Conservation (phyloP, 2,888 invertebrate genomes). For the Apodemia zela region DNA sequence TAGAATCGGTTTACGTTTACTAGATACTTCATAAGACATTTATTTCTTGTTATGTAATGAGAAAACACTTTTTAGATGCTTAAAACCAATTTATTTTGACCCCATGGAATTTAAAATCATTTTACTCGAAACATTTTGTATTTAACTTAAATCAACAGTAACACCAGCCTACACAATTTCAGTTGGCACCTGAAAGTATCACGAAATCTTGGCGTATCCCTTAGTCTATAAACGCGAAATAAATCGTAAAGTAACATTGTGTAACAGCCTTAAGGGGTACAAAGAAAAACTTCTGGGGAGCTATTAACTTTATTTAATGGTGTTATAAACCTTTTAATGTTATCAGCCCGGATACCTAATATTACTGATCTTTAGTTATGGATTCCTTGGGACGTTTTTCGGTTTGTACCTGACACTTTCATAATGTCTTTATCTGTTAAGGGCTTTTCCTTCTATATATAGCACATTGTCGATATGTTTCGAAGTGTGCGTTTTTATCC, state of each 20-base stretch:
- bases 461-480: no score
- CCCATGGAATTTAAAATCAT: no score
- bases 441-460: background rate
- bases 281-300: conserved; percentile 70
- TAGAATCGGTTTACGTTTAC: no score
- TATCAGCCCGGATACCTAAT: conserved; percentile 59
- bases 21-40: no score
- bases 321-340: conserved; percentile 75
- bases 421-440: background rate
- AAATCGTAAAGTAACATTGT: conserved; percentile 67
- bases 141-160: conserved; percentile 43
- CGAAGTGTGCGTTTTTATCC: no score
- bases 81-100: no score
- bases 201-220: conserved; percentile 53
- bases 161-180: conserved; percentile 49
- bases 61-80: no score
- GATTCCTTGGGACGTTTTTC: conserved; percentile 7
- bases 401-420: conserved; percentile 12
- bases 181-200: conserved; percentile 66
- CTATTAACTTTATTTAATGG: conserved; percentile 78
- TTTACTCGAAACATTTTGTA: background rate
- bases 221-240: conserved; percentile 69
- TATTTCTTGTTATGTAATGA: no score
- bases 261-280: conserved; percentile 71
- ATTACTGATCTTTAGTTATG: conserved; percentile 16